Conservation (phyloP, 1,140 invertebrate species). For the Lucilia cuprina region DNA sequence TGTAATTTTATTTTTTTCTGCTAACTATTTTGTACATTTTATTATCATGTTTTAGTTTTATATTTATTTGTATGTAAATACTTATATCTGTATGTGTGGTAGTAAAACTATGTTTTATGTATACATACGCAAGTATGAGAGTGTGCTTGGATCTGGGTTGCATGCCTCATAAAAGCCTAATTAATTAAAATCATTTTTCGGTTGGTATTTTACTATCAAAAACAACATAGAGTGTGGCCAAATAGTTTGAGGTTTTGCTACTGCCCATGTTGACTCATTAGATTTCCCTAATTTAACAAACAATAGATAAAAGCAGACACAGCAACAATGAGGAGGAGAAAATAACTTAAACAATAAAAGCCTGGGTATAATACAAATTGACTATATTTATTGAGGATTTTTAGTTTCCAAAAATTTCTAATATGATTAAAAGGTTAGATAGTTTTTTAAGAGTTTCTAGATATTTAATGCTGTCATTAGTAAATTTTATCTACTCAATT, state of each 20-base stretch:
- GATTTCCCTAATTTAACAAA: neutral
- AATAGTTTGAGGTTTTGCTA: neutral
- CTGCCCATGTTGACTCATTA: neutral
- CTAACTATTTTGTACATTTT: neutral
- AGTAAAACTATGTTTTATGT: neutral
- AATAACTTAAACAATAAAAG: neutral
- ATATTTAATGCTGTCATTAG: too few relatives aligned
- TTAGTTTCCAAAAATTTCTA: neutral
- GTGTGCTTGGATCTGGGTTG: neutral
- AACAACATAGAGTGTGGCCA: neutral
- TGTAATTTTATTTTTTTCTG: too few relatives aligned
- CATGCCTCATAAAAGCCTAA: constrained; percentile 17
- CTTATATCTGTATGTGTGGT: neutral
- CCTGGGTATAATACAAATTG: neutral
- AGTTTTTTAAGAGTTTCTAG: neutral
- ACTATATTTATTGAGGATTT: neutral
- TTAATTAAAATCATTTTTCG: constrained; percentile 13
- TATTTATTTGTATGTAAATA: neutral
- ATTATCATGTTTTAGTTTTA: neutral
- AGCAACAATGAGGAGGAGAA: neutral
- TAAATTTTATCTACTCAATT: too few relatives aligned
- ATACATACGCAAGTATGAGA: neutral
- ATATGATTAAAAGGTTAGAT: neutral
- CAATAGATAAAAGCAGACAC: neutral
- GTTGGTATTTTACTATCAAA: neutral